Conservation (phyloP, 2,888 invertebrate genomes). For the Ditylenchus weischeri region DNA sequence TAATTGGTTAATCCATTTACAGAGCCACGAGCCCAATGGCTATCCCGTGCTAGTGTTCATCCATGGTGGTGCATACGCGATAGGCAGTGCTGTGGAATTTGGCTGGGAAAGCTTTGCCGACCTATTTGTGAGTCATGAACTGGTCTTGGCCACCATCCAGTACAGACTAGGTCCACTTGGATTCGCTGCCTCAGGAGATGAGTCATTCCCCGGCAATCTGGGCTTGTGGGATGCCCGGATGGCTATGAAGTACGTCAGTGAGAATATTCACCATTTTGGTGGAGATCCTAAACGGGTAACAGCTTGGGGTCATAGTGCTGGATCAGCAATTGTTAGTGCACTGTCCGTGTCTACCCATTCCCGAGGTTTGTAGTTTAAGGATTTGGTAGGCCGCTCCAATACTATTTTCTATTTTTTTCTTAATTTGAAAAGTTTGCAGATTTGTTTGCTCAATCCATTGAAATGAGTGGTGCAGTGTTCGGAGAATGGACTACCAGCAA, state of each 20-base stretch:
- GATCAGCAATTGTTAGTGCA: background rate
- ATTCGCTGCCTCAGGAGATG: slow-evolving; percentile 1
- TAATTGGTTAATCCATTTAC: too few relatives aligned
- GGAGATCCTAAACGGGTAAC: background rate
- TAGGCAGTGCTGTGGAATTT: slow-evolving; percentile 4
- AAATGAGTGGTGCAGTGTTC: slow-evolving; percentile 34
- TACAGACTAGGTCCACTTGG: slow-evolving; percentile 1
- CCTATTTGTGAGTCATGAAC: background rate
- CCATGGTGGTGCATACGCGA: background rate
- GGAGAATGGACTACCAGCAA: slow-evolving; percentile 27
- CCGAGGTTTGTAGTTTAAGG: background rate
- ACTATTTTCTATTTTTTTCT: too few relatives aligned
- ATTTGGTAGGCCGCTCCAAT: too few relatives aligned
- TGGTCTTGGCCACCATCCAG: background rate
- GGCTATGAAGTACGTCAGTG: background rate
- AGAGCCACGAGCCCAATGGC: background rate
- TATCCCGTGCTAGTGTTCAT: slow-evolving; percentile 1
- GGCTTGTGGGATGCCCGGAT: background rate
- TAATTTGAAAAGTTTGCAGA: slow-evolving; percentile 26
- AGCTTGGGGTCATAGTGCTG: background rate
- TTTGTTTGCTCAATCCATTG: slow-evolving; percentile 33
- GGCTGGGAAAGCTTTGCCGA: slow-evolving; percentile 3
- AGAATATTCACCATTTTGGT: background rate
- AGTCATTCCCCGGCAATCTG: background rate
- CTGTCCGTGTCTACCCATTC: background rate